A percentile compares a stretch with the other conserved stretches of the same genome.
These are phyloP conservation scores for Fukomys damarensis DNA, from an alignment of 2,113 vertebrate genomes.

Conservation along the genomic window DNA sequence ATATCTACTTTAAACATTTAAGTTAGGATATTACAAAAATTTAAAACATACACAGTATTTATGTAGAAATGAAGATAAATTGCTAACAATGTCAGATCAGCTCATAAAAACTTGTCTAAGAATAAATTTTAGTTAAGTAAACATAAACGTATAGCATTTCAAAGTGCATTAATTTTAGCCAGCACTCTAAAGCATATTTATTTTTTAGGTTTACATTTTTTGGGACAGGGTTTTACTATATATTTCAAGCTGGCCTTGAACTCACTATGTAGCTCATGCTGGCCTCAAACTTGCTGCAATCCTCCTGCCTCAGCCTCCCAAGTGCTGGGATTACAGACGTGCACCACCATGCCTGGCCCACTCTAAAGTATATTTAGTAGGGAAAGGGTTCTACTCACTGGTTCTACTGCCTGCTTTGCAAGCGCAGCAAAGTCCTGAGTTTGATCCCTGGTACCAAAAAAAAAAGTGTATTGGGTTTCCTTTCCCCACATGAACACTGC, in stretches of 20 bases:
- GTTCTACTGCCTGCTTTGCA: too few species aligned
- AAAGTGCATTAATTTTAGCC: conserved; percentile 32
- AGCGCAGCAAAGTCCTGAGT: too few species aligned
- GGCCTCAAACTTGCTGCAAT: too few species aligned
- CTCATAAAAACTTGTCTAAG: neutral
- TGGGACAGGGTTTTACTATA: too few species aligned
- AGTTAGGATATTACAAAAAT: neutral
- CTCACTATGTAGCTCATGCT: too few species aligned
- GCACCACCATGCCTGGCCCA: too few species aligned
- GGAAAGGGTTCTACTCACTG: too few species aligned
- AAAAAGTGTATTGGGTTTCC: neutral
- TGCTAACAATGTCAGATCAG: neutral
- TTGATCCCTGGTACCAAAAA: too few species aligned
- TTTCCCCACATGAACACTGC: neutral
- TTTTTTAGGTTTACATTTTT: too few species aligned
- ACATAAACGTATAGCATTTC: conserved; percentile 13
- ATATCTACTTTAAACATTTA: neutral
- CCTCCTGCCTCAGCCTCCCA: too few species aligned
- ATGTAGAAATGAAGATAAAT: neutral
- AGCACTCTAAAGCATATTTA: neutral
- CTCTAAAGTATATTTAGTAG: neutral
- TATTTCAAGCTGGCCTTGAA: too few species aligned
- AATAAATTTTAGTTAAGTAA: conserved; percentile 40
- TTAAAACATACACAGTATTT: neutral
- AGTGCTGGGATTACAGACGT: too few species aligned